These are phyloP conservation scores for Xanthia icteritia DNA, from an alignment of 2,888 invertebrate genomes.

Conservation along the genomic window DNA sequence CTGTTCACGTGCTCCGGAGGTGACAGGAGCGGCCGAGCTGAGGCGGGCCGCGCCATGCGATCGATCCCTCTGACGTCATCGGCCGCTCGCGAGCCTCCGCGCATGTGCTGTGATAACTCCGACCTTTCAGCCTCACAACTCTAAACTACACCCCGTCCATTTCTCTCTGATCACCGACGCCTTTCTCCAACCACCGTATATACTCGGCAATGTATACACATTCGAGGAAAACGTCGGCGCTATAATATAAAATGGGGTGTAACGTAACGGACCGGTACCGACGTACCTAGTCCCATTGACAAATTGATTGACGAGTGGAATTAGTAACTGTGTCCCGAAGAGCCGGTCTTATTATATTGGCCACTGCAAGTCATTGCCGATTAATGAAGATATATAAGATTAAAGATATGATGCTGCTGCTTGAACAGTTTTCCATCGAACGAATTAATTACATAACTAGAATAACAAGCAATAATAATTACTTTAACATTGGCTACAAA, in stretches of 20 bases:
- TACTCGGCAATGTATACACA: slow-evolving; percentile 46
- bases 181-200: not conserved
- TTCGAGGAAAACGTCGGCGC: slow-evolving; percentile 8
- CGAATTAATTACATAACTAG: not conserved
- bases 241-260: slow-evolving; percentile 49
- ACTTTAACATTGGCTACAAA: too few relatives aligned
- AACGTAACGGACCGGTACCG: slow-evolving; percentile 68
- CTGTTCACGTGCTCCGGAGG: slow-evolving; percentile 77
- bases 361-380: not conserved
- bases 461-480: slow-evolving; percentile 2
- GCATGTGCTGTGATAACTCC: slow-evolving; percentile 72
- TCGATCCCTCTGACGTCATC: slow-evolving; percentile 88
- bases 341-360: slow-evolving; percentile 3
- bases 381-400: not conserved
- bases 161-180: slow-evolving; percentile 39
- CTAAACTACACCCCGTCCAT: slow-evolving; percentile 62
- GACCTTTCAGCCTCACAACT: slow-evolving; percentile 52
- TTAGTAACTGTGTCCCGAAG: slow-evolving; percentile 43
- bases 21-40: slow-evolving; percentile 74
- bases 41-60: slow-evolving; percentile 71
- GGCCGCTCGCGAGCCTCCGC: slow-evolving; percentile 68
- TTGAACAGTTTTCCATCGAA: not conserved
- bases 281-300: slow-evolving; percentile 79
- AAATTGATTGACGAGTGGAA: slow-evolving; percentile 82
- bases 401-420: not conserved